These are phyloP conservation scores for Zapus hudsonius DNA, from an alignment of 2,113 vertebrate genomes.

Conservation along the genomic window DNA sequence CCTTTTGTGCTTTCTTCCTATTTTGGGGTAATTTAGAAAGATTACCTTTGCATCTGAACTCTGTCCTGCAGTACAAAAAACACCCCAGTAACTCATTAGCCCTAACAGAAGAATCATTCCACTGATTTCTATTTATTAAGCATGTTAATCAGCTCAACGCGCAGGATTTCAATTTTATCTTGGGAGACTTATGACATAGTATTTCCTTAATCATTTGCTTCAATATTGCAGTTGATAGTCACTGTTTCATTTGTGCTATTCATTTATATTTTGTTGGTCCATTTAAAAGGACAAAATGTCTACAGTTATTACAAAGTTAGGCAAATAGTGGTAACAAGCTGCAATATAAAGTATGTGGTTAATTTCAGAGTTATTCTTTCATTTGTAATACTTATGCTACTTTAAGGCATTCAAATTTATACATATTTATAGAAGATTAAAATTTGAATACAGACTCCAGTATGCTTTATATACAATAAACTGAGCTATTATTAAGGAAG, in stretches of 20 bases:
- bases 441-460: background rate
- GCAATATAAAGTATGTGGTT: background rate
- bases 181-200: background rate
- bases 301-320: background rate
- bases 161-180: slow-evolving; percentile 36
- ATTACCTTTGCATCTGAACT: background rate
- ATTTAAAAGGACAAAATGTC: slow-evolving; percentile 27
- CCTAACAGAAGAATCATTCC: background rate
- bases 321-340: background rate
- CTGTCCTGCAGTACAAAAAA: background rate
- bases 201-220: slow-evolving; percentile 44
- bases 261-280: slow-evolving; percentile 16
- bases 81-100: slow-evolving; percentile 21
- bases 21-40: slow-evolving; percentile 15
- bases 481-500: background rate
- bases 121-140: slow-evolving; percentile 51
- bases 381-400: background rate
- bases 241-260: slow-evolving; percentile 28
- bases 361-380: slow-evolving; percentile 38
- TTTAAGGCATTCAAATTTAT: background rate
- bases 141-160: slow-evolving; percentile 36
- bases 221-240: background rate
- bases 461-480: background rate
- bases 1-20: background rate
- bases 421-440: background rate